Percentiles rank a stretch among this genome's conserved stretches.
Conservation (phyloP, 2,113 vertebrate genomes). For the Psilopogon haemacephalus region DNA sequence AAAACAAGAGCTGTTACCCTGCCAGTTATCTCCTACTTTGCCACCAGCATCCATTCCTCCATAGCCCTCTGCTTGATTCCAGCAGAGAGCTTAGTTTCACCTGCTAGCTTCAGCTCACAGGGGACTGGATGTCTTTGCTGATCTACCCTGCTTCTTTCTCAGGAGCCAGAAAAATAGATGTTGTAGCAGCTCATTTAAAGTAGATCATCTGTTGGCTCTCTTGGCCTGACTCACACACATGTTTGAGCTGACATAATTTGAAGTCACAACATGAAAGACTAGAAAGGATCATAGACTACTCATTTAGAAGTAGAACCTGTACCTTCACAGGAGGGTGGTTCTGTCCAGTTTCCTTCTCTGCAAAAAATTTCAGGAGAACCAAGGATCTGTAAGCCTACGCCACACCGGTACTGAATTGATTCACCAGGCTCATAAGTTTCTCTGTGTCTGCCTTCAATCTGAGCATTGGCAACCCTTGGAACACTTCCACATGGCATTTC, state of each 20-base stretch:
- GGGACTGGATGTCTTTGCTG: background rate
- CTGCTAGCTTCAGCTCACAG: background rate
- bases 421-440: slow-evolving; percentile 13
- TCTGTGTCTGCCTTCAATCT: background rate
- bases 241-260: background rate
- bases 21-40: background rate
- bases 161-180: background rate
- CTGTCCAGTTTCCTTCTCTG: slow-evolving; percentile 51
- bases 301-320: background rate
- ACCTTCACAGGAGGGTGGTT: slow-evolving; percentile 35
- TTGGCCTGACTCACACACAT: background rate
- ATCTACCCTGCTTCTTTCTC: background rate
- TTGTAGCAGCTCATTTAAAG: background rate
- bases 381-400: background rate
- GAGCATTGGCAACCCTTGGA: slow-evolving; percentile 27
- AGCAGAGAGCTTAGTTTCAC: background rate
- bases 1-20: background rate
- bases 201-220: background rate
- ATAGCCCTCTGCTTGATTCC: background rate
- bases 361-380: slow-evolving; percentile 37
- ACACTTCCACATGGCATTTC: slow-evolving; percentile 7
- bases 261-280: background rate
- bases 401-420: slow-evolving; percentile 29
- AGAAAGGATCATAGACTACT: background rate
- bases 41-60: background rate